Percentiles rank a stretch among this genome's conserved stretches.
Conservation (phyloP, 2,113 vertebrate species). For the Corythornis madagascariensis region DNA sequence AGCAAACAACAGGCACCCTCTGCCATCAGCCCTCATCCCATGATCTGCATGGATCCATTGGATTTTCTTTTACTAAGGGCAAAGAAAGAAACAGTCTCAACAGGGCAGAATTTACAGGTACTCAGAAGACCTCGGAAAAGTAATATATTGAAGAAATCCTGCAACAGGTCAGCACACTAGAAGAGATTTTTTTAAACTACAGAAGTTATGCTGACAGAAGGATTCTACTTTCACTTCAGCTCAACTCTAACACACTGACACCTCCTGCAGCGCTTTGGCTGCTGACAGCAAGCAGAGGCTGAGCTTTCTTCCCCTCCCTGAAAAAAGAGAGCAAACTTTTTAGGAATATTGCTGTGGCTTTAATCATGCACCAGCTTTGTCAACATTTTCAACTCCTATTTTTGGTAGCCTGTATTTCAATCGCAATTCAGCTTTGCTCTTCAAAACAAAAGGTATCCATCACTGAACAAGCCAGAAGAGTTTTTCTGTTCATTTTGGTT, state of each 20-base stretch:
- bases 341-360: neutral
- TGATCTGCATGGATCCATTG: neutral
- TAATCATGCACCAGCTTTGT: neutral
- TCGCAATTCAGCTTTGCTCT: neutral
- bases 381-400: neutral
- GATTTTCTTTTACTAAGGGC: neutral
- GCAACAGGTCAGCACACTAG: neutral
- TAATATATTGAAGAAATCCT: neutral
- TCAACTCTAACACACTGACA: neutral
- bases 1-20: neutral
- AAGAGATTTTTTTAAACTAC: neutral
- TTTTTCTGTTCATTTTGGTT: neutral
- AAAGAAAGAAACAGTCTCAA: neutral
- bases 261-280: neutral
- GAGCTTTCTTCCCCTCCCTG: neutral
- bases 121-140: neutral
- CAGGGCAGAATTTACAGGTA: neutral
- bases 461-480: neutral
- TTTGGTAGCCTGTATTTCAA: neutral
- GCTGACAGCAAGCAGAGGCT: rapidly evolving
- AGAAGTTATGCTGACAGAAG: neutral
- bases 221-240: neutral
- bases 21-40: neutral
- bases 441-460: neutral
- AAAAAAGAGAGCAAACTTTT: neutral